Conservation (phyloP, 2,113 vertebrate genomes). For the Eleginops maclovinus region DNA sequence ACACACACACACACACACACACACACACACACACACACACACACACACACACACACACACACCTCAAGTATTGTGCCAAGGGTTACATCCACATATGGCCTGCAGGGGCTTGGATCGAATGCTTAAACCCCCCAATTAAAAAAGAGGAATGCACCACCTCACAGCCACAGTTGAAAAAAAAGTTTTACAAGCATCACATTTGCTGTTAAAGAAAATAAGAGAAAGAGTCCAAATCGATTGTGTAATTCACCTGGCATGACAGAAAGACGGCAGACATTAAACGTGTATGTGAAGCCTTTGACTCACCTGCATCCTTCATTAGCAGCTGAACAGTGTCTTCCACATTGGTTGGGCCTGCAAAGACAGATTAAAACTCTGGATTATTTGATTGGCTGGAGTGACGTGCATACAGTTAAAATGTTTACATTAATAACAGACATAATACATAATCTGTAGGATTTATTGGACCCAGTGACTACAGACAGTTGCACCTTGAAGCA, state of each 20-base stretch:
- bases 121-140: no score
- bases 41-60: no score
- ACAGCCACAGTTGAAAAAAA: no score
- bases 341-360: constrained; percentile 87
- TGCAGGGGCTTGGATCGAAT: no score
- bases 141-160: no score
- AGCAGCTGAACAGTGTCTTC: constrained; percentile 91
- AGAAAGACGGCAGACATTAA: background rate
- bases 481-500: constrained; percentile 3
- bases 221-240: background rate
- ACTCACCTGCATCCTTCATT: constrained; percentile 97
- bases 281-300: background rate
- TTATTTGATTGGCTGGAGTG: background rate
- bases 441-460: background rate
- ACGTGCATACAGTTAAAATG: background rate
- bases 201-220: no score
- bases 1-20: no score
- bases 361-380: constrained; percentile 20
- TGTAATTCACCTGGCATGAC: background rate
- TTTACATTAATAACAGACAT: background rate
- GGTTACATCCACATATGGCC: no score
- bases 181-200: no score
- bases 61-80: no score
- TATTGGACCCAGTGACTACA: background rate
- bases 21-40: no score